Percentiles rank a stretch among this genome's conserved stretches.
Conservation (phyloP, 2,888 invertebrate species). For the Parnassius mnemosyne region DNA sequence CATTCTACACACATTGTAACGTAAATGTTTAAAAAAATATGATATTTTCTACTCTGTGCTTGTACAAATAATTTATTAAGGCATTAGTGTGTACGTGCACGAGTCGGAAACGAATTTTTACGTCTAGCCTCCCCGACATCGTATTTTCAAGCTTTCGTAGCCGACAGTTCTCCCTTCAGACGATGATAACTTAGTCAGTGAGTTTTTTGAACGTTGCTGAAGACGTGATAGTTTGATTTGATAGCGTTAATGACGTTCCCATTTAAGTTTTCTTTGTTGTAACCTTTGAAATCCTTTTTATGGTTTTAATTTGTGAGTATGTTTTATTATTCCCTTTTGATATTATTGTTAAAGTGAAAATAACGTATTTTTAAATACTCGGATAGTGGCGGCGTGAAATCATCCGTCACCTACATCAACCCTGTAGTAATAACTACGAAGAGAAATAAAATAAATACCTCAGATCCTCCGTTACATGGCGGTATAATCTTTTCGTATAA, state of each 20-base stretch:
- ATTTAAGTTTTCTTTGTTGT: slow-evolving; percentile 28
- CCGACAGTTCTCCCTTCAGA: slow-evolving; percentile 56
- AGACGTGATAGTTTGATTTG: slow-evolving; percentile 52
- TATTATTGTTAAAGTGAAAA: background rate
- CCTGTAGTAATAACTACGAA: too few species aligned
- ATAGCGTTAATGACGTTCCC: slow-evolving; percentile 35
- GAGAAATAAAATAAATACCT: background rate
- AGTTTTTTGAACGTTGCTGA: slow-evolving; percentile 51
- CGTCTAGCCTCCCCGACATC: slow-evolving; percentile 60
- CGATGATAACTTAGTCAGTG: slow-evolving; percentile 70
- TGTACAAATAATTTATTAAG: slow-evolving; percentile 34
- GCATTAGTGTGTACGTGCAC: slow-evolving; percentile 39
- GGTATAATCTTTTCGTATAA: too few species aligned
- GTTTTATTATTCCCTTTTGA: background rate
- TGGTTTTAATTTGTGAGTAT: too few species aligned
- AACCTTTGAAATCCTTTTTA: background rate
- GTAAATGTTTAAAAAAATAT: too few species aligned
- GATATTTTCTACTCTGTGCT: slow-evolving; percentile 28
- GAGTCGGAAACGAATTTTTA: slow-evolving; percentile 71
- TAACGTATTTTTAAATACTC: background rate
- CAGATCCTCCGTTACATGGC: too few species aligned
- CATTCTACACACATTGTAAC: too few species aligned
- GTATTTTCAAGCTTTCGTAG: slow-evolving; percentile 62
- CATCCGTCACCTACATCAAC: too few species aligned
- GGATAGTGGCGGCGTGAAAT: too few species aligned